Evolutionary conservation across 2,113 vertebrate species (phyloP).

Genomic region (Pangasianodon hypophthalmus): DNA sequence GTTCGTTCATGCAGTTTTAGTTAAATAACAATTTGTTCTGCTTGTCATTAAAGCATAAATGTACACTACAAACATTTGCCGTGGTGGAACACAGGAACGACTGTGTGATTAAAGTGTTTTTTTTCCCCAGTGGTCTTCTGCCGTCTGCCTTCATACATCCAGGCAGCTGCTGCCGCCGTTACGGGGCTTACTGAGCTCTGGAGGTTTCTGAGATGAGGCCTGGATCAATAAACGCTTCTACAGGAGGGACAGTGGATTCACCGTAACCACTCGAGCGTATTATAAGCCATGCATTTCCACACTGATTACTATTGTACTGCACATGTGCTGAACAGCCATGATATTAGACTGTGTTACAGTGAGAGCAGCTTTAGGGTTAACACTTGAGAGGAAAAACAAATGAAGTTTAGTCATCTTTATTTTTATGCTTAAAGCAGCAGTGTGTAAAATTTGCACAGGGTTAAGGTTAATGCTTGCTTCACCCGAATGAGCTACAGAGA

Average conservation of each 20-base stretch:
- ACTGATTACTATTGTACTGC: not conserved
- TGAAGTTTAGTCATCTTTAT: no score
- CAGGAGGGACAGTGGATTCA: conserved; percentile 48
- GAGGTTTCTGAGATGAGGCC: conserved; percentile 11
- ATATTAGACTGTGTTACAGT: not conserved
- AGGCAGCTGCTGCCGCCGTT: not conserved
- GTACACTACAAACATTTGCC: not conserved
- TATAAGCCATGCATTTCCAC: not conserved
- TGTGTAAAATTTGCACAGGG: not conserved
- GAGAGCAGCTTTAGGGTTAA: not conserved
- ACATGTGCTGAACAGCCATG: not conserved
- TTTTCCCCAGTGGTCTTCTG: not conserved
- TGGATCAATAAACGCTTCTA: conserved; percentile 42
- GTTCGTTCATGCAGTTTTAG: not conserved
- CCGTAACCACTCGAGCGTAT: not conserved
- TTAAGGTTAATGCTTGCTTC: not conserved
- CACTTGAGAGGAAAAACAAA: not conserved
- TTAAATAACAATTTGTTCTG: conserved; percentile 12
- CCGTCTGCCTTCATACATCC: not conserved
- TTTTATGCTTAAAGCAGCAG: not conserved
- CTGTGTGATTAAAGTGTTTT: not conserved
- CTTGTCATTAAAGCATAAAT: not conserved
- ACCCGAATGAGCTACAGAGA: not conserved
- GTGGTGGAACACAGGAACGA: not conserved
- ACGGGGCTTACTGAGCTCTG: conserved; percentile 27